A percentile compares a stretch with the other conserved stretches of the same genome.
Evolutionary conservation across 2,113 vertebrate species (phyloP).

Genomic region (Heterocephalus glaber): DNA sequence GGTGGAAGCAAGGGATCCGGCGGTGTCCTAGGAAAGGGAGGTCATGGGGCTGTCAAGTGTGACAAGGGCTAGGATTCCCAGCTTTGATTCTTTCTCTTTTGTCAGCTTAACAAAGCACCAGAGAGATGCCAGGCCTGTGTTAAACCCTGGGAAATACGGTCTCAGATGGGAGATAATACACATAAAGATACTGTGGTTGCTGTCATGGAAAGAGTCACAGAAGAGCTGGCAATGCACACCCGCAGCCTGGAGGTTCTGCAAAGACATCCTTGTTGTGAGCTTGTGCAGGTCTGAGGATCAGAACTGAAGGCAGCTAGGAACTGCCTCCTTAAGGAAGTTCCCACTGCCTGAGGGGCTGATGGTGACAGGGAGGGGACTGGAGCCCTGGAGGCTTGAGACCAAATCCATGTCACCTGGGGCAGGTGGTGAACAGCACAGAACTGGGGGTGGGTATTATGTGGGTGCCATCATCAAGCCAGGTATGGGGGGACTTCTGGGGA

Average conservation of each 20-base stretch:
- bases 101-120: background rate
- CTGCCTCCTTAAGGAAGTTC: background rate
- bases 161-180: background rate
- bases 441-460: background rate
- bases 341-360: background rate
- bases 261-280: background rate
- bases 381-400: background rate
- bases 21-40: background rate
- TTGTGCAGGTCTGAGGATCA: background rate
- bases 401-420: background rate
- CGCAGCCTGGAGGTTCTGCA: background rate
- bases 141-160: background rate
- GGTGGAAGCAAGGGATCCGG: background rate
- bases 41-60: background rate
- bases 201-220: background rate
- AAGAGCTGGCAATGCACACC: background rate
- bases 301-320: background rate
- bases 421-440: background rate
- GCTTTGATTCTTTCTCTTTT: background rate
- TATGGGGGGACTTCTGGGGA: background rate
- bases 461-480: background rate
- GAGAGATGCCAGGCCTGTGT: background rate
- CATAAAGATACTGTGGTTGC: fast-evolving
- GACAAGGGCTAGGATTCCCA: background rate
- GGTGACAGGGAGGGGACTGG: background rate